Evolutionary conservation across 1,140 invertebrate genomes (phyloP), one percentile per base, ranked within the genome.

Genomic region (Philopotamus ludificatus): DNA sequence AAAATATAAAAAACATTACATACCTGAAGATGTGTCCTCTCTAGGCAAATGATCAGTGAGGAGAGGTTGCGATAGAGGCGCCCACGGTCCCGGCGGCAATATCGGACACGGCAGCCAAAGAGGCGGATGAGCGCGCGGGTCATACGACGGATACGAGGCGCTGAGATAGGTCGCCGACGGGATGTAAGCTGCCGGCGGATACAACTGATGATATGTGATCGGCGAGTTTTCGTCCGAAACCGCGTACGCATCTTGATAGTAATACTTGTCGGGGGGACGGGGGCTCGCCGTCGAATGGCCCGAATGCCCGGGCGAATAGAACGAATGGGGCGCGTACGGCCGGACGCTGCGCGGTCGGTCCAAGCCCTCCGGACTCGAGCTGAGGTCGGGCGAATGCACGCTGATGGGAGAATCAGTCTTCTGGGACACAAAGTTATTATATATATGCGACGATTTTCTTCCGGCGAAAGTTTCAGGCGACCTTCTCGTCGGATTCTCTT

Each of bases 1-100:
- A 34, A 15, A 16, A 18, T 34, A 8, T 2, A 34, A 34, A 15
- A 15, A 49, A 21, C 15, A 18, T 3, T 25, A 23, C 15, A 42
- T 3, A 81, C 79, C 79, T 71, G 77, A 77, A 68, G 77, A 75
- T 65, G 77, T 74, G 72, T 81, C 79, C 62, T 81, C 78, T 70
- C 77, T 75, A 54, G 77, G 75, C 66, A 78, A 73, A 70, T 75
- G 78, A 68, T 81, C 77, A 45, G 77, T 73, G 70, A 78, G 72
- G 59, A 80, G 73, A 28, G 79, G 76, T 58, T 77, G 77, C 51
- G 77, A 41, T 53, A 76, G 72, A 63, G 77, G 76, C 65, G 77
- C 74, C 77, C 77, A 78, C 23, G 76, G 73, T 4, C 75, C 73
- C 10, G 77, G 75, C 66, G 75, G 73, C 21, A 72, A 66, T 7